phyloP scores from a whole-genome alignment of 1,140 invertebrate species.

The Drosophila sucinea region DNA sequence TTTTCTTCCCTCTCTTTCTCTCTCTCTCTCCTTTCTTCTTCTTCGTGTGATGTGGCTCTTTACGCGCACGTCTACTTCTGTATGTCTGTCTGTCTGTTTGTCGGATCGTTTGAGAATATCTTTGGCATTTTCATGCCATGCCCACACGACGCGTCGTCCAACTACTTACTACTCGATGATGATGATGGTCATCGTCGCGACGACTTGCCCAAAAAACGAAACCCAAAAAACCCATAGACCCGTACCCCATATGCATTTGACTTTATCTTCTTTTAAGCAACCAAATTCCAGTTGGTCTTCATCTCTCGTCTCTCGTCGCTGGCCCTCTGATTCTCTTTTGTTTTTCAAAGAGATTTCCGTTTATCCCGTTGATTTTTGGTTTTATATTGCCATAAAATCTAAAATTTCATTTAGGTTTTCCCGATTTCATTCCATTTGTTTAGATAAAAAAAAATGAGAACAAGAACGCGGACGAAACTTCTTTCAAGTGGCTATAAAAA shows the following conservation, averaged over 20 bases:
- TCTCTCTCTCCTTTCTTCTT: neutral
- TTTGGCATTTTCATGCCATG: conserved; percentile 1
- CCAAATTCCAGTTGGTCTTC: neutral
- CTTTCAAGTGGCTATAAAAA: conserved; percentile 2
- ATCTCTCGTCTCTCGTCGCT: neutral
- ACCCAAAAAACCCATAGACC: neutral
- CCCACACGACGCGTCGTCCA: neutral
- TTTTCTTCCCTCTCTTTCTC: neutral
- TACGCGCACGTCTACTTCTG: neutral
- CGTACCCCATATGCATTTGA: neutral
- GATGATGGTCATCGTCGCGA: too few relatives aligned
- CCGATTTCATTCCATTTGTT: conserved; percentile 5
- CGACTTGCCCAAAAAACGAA: conserved; percentile 12
- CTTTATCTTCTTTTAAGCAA: conserved; percentile 2
- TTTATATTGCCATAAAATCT: conserved; percentile 15
- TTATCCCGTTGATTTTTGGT: neutral
- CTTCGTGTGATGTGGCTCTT: too few relatives aligned
- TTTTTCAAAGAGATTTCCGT: conserved; percentile 2
- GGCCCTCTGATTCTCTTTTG: neutral
- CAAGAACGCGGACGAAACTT: neutral
- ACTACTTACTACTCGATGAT: too few relatives aligned
- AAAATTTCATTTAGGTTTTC: conserved; percentile 6
- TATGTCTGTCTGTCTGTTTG: neutral
- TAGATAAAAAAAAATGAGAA: neutral
- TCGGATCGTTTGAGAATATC: conserved; percentile 10